These are phyloP conservation scores for Himalopsyche phryganea DNA, from an alignment of 1,140 invertebrate genomes.

Conservation along the genomic window DNA sequence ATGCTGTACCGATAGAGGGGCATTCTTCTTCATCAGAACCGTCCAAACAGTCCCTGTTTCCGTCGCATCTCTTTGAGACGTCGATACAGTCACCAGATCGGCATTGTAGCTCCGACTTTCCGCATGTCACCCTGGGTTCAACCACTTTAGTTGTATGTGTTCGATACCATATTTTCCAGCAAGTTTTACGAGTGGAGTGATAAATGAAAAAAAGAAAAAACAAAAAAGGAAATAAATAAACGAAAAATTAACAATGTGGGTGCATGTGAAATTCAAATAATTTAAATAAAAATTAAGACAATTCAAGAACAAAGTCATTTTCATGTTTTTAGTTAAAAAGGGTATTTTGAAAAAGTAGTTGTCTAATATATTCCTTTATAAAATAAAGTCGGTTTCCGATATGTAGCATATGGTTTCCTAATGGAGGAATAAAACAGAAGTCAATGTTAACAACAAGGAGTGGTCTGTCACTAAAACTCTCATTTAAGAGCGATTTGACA, in stretches of 20 bases:
- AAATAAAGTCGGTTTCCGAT: no score
- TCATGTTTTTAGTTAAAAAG: no score
- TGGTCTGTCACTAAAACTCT: no score
- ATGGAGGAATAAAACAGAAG: no score
- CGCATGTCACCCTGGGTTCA: constrained; percentile 1
- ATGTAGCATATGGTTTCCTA: no score
- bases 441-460: no score
- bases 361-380: no score
- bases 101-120: not conserved
- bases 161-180: not conserved
- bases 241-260: constrained; percentile 5
- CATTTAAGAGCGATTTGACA: no score
- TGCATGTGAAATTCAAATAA: not conserved
- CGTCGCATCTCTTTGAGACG: constrained; percentile 58
- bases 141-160: not conserved
- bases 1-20: not conserved
- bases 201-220: not conserved
- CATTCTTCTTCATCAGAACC: constrained; percentile 63
- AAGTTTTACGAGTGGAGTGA: not conserved
- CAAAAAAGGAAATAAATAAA: constrained; percentile 15
- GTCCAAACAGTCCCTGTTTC: constrained; percentile 64
- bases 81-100: constrained; percentile 53
- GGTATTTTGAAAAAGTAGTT: no score
- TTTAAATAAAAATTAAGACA: not conserved
- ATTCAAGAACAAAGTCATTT: not conserved